Evolutionary conservation across 2,113 vertebrate genomes (phyloP).

Genomic region (Ginglymostoma cirratum): DNA sequence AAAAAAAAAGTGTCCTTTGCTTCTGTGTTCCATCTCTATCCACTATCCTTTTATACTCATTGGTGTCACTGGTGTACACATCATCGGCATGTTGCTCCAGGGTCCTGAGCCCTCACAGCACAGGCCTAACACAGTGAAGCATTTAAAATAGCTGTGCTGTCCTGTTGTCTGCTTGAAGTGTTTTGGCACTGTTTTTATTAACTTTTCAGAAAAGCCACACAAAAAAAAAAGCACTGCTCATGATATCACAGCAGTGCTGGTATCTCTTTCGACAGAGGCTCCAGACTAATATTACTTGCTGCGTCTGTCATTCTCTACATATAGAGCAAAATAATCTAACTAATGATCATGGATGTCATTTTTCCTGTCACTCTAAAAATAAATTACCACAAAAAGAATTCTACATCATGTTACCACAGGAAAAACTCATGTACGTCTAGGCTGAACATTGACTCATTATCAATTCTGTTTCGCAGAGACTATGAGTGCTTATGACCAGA

Average conservation of each 20-base stretch:
- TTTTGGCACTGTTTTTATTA: slow-evolving; percentile 49
- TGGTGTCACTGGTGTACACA: too few species aligned
- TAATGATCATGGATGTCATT: not conserved
- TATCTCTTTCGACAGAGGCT: not conserved
- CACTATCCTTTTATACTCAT: too few species aligned
- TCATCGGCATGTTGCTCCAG: too few species aligned
- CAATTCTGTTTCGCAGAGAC: not conserved
- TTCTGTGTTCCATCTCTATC: too few species aligned
- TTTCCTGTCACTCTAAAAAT: not conserved
- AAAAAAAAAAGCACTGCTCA: not conserved
- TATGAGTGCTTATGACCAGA: not conserved
- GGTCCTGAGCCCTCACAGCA: too few species aligned
- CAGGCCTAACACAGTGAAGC: slow-evolving; percentile 29
- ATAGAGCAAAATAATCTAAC: not conserved
- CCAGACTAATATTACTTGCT: not conserved
- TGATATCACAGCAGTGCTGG: not conserved
- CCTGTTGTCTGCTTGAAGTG: slow-evolving; percentile 43
- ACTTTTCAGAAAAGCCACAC: slow-evolving; percentile 38
- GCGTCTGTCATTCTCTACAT: not conserved
- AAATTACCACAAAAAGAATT: not conserved
- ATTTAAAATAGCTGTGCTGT: slow-evolving; percentile 43
- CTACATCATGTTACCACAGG: not conserved
- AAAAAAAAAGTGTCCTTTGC: too few species aligned
- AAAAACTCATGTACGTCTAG: not conserved
- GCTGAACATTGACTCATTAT: not conserved